These are phyloP conservation scores for Pachycephus smyrnensis DNA, from an alignment of 2,888 invertebrate genomes.

Conservation along the genomic window DNA sequence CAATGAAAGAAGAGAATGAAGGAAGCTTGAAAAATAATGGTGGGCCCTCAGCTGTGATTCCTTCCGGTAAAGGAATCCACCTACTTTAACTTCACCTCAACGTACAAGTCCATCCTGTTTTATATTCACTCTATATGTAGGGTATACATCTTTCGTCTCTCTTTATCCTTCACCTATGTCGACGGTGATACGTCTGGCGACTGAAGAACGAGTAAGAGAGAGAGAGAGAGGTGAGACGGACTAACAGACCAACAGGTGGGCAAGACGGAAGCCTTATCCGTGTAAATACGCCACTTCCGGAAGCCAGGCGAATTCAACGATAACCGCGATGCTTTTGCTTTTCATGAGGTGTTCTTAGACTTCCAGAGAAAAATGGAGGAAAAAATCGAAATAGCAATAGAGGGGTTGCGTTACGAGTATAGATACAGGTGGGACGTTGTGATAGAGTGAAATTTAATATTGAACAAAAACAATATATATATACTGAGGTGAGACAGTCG, in stretches of 20 bases:
- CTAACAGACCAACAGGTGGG: neutral
- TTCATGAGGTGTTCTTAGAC: neutral
- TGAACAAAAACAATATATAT: neutral
- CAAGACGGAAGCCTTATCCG: conserved; percentile 8
- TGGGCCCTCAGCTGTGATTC: conserved; percentile 50
- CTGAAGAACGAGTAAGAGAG: conserved; percentile 9
- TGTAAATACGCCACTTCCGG: conserved; percentile 9
- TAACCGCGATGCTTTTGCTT: neutral
- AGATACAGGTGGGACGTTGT: neutral
- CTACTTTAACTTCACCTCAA: conserved; percentile 36
- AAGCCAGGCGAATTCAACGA: neutral
- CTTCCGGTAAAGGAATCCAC: conserved; percentile 30
- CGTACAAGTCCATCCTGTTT: conserved; percentile 47
- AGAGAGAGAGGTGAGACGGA: conserved; percentile 19
- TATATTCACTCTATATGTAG: neutral
- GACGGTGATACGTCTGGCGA: neutral
- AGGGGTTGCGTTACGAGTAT: neutral
- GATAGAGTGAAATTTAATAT: no score
- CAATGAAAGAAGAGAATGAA: neutral
- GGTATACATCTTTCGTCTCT: neutral
- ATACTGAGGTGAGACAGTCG: neutral
- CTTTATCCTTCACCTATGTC: neutral
- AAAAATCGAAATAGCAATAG: neutral
- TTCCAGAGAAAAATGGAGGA: neutral
- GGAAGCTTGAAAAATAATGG: conserved; percentile 16